Evolutionary conservation across 2,797 vertebrate genomes (phyloP).

Genomic region (Danio albolineatus): DNA sequence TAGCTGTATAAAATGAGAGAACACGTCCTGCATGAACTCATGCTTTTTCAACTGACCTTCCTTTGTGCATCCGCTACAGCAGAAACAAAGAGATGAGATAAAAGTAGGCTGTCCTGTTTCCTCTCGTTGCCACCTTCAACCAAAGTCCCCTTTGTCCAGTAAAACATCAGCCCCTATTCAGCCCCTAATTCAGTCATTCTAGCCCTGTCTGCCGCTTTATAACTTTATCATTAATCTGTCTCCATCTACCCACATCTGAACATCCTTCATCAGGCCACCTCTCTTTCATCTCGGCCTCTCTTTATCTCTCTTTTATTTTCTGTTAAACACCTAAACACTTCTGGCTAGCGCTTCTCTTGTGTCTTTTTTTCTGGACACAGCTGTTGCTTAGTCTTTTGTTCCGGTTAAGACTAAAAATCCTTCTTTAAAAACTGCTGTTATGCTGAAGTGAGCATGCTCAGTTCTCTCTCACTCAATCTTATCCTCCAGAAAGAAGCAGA

Average conservation of each 20-base stretch:
- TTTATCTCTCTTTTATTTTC: constrained; percentile 49
- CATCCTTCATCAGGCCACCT: constrained; percentile 42
- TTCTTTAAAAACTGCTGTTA: constrained; percentile 12
- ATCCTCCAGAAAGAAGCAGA: background rate
- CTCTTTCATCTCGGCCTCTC: constrained; percentile 51
- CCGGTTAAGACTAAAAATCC: constrained; percentile 26
- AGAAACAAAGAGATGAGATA: constrained; percentile 33
- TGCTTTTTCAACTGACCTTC: constrained; percentile 14
- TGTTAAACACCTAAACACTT: constrained; percentile 42
- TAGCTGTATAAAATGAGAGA: background rate
- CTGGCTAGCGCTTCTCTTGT: constrained; percentile 16
- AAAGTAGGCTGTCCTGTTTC: constrained; percentile 7
- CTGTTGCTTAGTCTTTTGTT: constrained; percentile 30
- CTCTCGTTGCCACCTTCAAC: constrained; percentile 25
- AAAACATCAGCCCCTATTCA: constrained; percentile 31
- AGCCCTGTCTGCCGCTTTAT: constrained; percentile 23
- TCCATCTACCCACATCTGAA: constrained; percentile 42
- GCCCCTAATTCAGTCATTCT: constrained; percentile 11
- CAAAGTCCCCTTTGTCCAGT: constrained; percentile 36
- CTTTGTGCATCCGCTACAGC: constrained; percentile 16
- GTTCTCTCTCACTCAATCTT: background rate
- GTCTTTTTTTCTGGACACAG: constrained; percentile 34
- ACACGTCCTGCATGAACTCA: background rate
- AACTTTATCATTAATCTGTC: constrained; percentile 46
- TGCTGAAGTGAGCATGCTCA: constrained; percentile 16